Evolutionary conservation across 1,140 invertebrate species (phyloP), one percentile per base, ranked within the genome.

Genomic region (Matsumurasca onukii): DNA sequence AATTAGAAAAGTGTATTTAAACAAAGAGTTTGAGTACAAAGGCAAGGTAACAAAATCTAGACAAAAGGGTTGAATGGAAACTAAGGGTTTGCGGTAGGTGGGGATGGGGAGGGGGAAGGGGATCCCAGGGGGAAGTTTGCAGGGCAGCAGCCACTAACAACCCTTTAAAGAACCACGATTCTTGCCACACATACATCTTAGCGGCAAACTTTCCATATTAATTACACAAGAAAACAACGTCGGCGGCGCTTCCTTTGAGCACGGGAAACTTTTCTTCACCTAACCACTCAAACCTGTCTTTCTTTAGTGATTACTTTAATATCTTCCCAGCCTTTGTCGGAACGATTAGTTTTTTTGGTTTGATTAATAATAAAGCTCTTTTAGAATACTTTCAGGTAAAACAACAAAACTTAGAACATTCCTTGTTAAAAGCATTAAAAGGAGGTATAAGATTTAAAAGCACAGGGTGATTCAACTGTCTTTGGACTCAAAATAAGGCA

Each of bases 101-200:
- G n/a, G n/a, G n/a, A n/a, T n/a, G n/a, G n/a, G n/a, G n/a, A n/a
- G n/a, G n/a, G n/a, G n/a, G n/a, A n/a, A n/a, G 17, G 49, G 3
- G n/a, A 51, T 51, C 49, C 49, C 49, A 20, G n/a, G 49, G 49
- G 49, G 17, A 22, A 51, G n/a, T 51, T 51, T 51, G 5, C 49
- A 22, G 15, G 24, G 24, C 55, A 5, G 9, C 25, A 27, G 30
- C 49, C 49, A 52, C 49, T 52, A 52, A 52, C 49, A 52, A 52
- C 49, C 49, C 34, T 39, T 15, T 17, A 52, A 52, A 12, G 49
- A 52, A 15, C 49, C 24, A 59, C 55, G 25, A 27, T 9, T 9
- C 34, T 39, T 39, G 34, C 34, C 34, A 39, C 55, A 59, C 55
- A 59, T 59, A 59, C 55, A 59, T 59, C 55, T 59, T 29, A 29